These are phyloP conservation scores for Sarcoramphus papa DNA, from an alignment of 2,797 vertebrate genomes.

Conservation along the genomic window DNA sequence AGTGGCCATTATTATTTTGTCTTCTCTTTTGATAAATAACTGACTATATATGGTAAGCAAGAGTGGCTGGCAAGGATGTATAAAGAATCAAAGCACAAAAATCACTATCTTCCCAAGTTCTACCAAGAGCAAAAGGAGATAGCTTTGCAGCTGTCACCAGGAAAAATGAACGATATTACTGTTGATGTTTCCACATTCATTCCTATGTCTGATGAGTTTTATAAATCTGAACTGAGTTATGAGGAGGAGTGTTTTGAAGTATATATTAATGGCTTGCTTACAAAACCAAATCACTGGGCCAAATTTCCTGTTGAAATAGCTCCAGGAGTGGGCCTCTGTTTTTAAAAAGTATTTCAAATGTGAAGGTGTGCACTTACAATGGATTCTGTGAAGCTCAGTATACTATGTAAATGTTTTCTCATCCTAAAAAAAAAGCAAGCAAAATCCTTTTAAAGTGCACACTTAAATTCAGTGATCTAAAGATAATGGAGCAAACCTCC, in stretches of 20 bases:
- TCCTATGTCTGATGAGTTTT: background rate
- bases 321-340: background rate
- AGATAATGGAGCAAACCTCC: background rate
- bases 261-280: background rate
- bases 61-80: background rate
- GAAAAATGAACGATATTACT: background rate
- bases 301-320: background rate
- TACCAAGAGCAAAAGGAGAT: background rate
- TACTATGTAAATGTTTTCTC: background rate
- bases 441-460: background rate
- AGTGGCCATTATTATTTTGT: constrained; percentile 6
- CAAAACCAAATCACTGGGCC: background rate
- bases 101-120: background rate
- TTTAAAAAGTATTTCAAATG: background rate
- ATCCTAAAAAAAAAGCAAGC: background rate
- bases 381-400: background rate
- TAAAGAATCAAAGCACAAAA: background rate
- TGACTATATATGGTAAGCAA: background rate
- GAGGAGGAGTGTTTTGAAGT: background rate
- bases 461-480: constrained; percentile 3
- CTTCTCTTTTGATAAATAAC: background rate
- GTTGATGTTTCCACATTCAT: background rate
- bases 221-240: background rate
- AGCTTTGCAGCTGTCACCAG: background rate
- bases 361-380: background rate